A percentile compares a stretch with the other conserved stretches of the same genome.
Conservation (phyloP, 2,113 vertebrate genomes). For the Siniperca chuatsi region DNA sequence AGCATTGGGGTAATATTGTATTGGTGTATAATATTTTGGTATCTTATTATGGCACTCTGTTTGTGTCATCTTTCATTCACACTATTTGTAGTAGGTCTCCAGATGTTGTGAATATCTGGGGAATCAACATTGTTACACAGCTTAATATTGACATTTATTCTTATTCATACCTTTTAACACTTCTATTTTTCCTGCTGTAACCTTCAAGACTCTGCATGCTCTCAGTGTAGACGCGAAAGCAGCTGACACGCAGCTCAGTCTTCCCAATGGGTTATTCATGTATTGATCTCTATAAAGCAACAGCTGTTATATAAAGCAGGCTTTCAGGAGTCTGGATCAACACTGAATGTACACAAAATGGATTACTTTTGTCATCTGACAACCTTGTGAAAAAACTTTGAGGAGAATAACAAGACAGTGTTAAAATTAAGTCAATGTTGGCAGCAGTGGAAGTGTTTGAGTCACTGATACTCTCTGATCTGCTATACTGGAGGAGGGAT, state of each 20-base stretch:
- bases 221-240: not conserved
- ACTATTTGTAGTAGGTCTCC: not conserved
- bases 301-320: constrained; percentile 21
- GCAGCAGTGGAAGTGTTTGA: constrained; percentile 4
- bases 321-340: constrained; percentile 8
- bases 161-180: not conserved
- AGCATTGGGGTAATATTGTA: not conserved
- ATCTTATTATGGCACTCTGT: not conserved
- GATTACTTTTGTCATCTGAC: not conserved
- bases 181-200: not conserved
- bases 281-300: constrained; percentile 14
- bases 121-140: not conserved
- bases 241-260: not conserved
- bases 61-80: constrained; percentile 14
- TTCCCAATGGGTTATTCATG: constrained; percentile 19
- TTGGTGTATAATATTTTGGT: not conserved
- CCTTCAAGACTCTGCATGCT: not conserved
- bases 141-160: constrained; percentile 24
- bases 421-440: constrained; percentile 5
- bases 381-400: not conserved
- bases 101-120: not conserved
- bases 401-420: not conserved
- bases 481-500: constrained; percentile 16
- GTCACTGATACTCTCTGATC: constrained; percentile 22
- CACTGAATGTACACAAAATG: constrained; percentile 11